Conservation (phyloP, 2,113 vertebrate genomes). For the Syngnathus floridae region DNA sequence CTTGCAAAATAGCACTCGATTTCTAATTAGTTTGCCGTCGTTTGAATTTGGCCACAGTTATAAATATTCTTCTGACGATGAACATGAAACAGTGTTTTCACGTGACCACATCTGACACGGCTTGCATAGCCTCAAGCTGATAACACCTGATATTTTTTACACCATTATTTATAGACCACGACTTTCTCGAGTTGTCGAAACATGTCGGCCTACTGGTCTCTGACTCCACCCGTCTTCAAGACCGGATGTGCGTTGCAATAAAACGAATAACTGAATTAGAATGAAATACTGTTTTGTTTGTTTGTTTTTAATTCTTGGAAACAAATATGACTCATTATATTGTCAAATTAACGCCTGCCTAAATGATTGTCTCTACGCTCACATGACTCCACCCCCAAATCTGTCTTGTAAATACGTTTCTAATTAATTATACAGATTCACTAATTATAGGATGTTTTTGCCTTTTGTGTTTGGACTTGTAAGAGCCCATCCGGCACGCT, state of each 20-base stretch:
- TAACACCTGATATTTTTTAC: slow-evolving; percentile 39
- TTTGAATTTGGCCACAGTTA: slow-evolving; percentile 24
- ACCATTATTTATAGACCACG: slow-evolving; percentile 1
- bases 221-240: background rate
- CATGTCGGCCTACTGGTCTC: slow-evolving; percentile 21
- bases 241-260: background rate
- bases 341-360: slow-evolving; percentile 41
- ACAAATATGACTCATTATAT: slow-evolving; percentile 35
- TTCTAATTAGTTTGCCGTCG: slow-evolving; percentile 20
- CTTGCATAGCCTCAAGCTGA: slow-evolving; percentile 32
- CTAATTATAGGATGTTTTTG: slow-evolving; percentile 45
- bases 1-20: slow-evolving; percentile 22
- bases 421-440: slow-evolving; percentile 30
- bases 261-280: background rate
- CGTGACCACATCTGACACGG: slow-evolving; percentile 18
- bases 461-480: slow-evolving; percentile 38
- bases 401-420: slow-evolving; percentile 25
- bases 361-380: slow-evolving; percentile 34
- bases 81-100: slow-evolving; percentile 27
- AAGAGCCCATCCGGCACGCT: slow-evolving; percentile 35
- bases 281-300: background rate
- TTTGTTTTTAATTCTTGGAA: background rate
- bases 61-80: slow-evolving; percentile 43
- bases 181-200: slow-evolving; percentile 28
- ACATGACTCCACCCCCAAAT: slow-evolving; percentile 35